These are phyloP conservation scores for Hoplostethus mediterraneus DNA, from an alignment of 2,797 vertebrate genomes.

Conservation along the genomic window DNA sequence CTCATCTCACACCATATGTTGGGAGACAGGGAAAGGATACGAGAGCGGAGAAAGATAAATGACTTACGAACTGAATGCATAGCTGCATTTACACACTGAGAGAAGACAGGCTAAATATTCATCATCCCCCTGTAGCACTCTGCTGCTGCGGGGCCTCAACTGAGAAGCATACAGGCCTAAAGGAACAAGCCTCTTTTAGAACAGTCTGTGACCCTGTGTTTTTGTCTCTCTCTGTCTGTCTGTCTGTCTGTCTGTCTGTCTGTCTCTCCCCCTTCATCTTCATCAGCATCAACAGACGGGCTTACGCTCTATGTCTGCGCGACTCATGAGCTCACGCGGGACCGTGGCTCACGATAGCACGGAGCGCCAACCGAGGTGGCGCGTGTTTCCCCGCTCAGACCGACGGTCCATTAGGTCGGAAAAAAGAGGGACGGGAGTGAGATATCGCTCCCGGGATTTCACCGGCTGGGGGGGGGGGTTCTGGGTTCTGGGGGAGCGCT, in stretches of 20 bases:
- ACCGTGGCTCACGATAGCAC: slow-evolving; percentile 48
- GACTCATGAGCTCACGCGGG: slow-evolving; percentile 53
- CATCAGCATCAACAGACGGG: slow-evolving; percentile 55
- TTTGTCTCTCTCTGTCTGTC: slow-evolving; percentile 9
- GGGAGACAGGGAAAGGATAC: slow-evolving; percentile 74
- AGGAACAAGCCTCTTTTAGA: slow-evolving; percentile 39
- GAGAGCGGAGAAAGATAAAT: slow-evolving; percentile 79
- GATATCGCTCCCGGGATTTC: slow-evolving; percentile 47
- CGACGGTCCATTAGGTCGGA: slow-evolving; percentile 56
- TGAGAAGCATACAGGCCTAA: slow-evolving; percentile 37
- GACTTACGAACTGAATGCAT: slow-evolving; percentile 80
- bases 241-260: neutral
- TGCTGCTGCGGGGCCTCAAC: slow-evolving; percentile 61
- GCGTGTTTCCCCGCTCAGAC: slow-evolving; percentile 52
- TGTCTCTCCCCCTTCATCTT: slow-evolving; percentile 7
- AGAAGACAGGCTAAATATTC: slow-evolving; percentile 74
- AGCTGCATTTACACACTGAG: slow-evolving; percentile 77
- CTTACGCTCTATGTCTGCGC: slow-evolving; percentile 49
- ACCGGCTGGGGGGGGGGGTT: slow-evolving; percentile 39
- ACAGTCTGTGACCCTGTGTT: slow-evolving; percentile 24
- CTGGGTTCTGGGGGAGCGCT: slow-evolving; percentile 58
- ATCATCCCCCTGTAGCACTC: slow-evolving; percentile 69
- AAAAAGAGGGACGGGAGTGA: slow-evolving; percentile 32
- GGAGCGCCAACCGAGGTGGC: slow-evolving; percentile 49
- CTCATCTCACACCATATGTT: slow-evolving; percentile 79